phyloP scores from a whole-genome alignment of 2,888 invertebrate species.

The Cryptocephalus moraei region DNA sequence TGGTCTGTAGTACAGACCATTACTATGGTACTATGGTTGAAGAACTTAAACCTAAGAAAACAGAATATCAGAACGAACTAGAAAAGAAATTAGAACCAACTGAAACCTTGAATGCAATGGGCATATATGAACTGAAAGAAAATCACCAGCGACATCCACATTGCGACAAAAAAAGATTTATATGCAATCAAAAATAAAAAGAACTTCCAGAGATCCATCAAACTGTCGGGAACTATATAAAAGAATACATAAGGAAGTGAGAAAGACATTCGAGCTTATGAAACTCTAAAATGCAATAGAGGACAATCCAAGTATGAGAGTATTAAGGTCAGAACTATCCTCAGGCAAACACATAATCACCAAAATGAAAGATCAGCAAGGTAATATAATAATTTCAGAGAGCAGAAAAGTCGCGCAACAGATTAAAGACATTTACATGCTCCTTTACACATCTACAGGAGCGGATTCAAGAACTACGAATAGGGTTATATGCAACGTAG shows the following conservation, averaged over 20 bases:
- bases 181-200: too few species aligned
- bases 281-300: conserved; percentile 2
- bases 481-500: background rate
- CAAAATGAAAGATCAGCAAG: background rate
- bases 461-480: too few species aligned
- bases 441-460: too few species aligned
- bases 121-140: too few species aligned
- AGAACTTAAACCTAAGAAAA: too few species aligned
- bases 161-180: too few species aligned
- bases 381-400: background rate
- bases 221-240: background rate
- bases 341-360: background rate
- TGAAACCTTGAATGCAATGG: too few species aligned
- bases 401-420: background rate
- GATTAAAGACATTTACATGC: background rate
- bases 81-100: too few species aligned
- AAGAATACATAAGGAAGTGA: background rate
- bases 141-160: too few species aligned
- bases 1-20: too few species aligned
- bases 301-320: conserved; percentile 1
- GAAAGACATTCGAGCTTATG: conserved; percentile 2
- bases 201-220: background rate
- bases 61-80: too few species aligned
- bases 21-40: too few species aligned
- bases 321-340: background rate